Conservation (phyloP, 2,888 invertebrate species). For the Brachyptera putata region DNA sequence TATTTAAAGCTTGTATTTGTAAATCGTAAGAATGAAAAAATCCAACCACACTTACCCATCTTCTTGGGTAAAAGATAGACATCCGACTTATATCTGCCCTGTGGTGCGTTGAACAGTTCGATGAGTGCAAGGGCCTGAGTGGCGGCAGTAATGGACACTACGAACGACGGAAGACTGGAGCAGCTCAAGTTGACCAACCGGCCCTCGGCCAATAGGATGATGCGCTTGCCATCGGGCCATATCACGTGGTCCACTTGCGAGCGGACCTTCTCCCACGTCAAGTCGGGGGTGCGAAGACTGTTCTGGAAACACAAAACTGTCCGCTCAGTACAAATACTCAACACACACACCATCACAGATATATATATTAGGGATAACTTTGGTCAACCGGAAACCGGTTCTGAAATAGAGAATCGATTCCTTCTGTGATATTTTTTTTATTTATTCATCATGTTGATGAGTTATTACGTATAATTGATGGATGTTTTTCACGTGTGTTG, state of each 20-base stretch:
- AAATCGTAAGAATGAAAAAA: too few species aligned
- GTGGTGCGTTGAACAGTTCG: slow-evolving; percentile 93
- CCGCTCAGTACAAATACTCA: too few species aligned
- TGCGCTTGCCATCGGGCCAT: slow-evolving; percentile 95
- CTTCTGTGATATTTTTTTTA: too few species aligned
- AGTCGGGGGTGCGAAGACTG: slow-evolving; percentile 85
- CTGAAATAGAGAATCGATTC: too few species aligned
- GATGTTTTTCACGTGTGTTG: too few species aligned
- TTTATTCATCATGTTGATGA: too few species aligned
- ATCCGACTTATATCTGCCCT: slow-evolving; percentile 92
- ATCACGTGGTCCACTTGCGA: slow-evolving; percentile 98
- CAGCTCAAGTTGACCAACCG: slow-evolving; percentile 94
- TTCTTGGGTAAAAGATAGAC: slow-evolving; percentile 97
- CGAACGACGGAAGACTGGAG: slow-evolving; percentile 95
- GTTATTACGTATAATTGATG: too few species aligned
- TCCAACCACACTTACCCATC: slow-evolving; percentile 93
- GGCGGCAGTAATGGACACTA: slow-evolving; percentile 95
- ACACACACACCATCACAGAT: too few species aligned
- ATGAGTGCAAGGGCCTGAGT: slow-evolving; percentile 96
- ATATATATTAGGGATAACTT: too few species aligned
- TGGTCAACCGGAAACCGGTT: too few species aligned
- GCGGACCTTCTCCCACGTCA: slow-evolving; percentile 95
- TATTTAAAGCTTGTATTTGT: too few species aligned
- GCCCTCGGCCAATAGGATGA: slow-evolving; percentile 90
- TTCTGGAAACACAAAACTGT: slow-evolving; percentile 62